A percentile compares a stretch with the other conserved stretches of the same genome.
phyloP scores from a whole-genome alignment of 2,113 vertebrate genomes.

The Leucopsar rothschildi region DNA sequence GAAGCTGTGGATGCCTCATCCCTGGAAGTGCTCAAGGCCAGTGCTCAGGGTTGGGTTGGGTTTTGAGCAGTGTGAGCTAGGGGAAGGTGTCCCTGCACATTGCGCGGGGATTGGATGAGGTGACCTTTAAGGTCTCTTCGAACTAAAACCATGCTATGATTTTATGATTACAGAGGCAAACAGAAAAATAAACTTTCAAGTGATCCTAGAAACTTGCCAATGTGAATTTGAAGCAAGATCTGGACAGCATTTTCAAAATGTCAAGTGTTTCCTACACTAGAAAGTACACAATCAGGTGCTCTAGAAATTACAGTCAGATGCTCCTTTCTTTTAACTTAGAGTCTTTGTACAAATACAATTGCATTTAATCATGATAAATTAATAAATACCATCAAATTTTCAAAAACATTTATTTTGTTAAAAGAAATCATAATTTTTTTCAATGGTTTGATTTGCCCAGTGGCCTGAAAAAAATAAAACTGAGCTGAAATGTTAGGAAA shows the following conservation, averaged over 20 bases:
- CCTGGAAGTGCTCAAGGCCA: background rate
- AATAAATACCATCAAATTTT: background rate
- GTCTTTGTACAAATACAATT: background rate
- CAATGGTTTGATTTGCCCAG: background rate
- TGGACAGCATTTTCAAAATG: background rate
- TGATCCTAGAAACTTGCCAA: background rate
- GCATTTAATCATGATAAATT: background rate
- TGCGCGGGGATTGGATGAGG: fast-evolving
- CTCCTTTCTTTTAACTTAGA: background rate
- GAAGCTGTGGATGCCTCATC: background rate
- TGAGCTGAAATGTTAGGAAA: background rate
- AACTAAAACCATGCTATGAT: background rate
- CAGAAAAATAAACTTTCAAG: background rate
- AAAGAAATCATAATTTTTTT: background rate
- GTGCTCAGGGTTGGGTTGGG: background rate
- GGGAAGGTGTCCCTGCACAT: background rate
- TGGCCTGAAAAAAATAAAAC: background rate
- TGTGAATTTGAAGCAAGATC: background rate
- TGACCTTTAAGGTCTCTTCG: background rate
- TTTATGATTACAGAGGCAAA: background rate
- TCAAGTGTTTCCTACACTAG: background rate
- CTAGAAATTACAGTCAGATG: background rate
- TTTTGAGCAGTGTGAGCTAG: background rate
- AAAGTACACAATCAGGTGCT: background rate
- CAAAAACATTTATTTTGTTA: background rate